Evolutionary conservation across 2,888 invertebrate species (phyloP), one percentile per base, ranked within the genome.

Genomic region (Thera obeliscata): DNA sequence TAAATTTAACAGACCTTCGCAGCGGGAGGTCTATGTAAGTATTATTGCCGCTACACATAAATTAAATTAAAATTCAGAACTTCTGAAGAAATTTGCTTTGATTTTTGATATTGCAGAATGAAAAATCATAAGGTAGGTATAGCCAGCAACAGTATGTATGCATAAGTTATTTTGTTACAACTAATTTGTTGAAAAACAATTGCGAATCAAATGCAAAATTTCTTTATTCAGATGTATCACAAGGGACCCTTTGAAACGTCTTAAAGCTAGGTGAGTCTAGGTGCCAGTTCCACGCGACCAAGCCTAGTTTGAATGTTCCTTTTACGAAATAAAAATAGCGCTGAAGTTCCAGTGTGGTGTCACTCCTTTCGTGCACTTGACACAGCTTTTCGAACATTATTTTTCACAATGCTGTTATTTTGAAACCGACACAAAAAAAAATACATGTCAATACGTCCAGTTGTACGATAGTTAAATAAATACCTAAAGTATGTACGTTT

Each of bases 401-500:
- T 9, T 46, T 46, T 9, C 8, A 9, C 9, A 41, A 41, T 9
- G 8, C 43, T 46, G 7, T 9, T 9, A 7, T 46, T 46, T 46
- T 46, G 6, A 38, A 38, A 38, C 3, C 6, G 38, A 6, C 3
- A 9, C 2, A 2, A 1, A 5, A 46, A 6, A 7, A 8, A 2
- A 52, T 3, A 52, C 33, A 6, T 50, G 9, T 52, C 33, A 52
- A 52, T 8, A 33, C 33, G 11, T 11, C 36, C 6, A 55, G 36
- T 55, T 55, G n/a, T 36, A n/a, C 9, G 7, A 7, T 46, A 55
- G n/a, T 36, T 6, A 9, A 6, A 59, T 61, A 55, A 43, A 55
- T 61, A 61, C 43, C 49, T 49, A 56, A 57, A 64, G 38, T 59
- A 64, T 38, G 48, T 22, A 22, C 22, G 64, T 64, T 59, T 38